A percentile compares a stretch with the other conserved stretches of the same genome.
Evolutionary conservation across 2,888 invertebrate species (phyloP).

Genomic region (Ellobium chinense): DNA sequence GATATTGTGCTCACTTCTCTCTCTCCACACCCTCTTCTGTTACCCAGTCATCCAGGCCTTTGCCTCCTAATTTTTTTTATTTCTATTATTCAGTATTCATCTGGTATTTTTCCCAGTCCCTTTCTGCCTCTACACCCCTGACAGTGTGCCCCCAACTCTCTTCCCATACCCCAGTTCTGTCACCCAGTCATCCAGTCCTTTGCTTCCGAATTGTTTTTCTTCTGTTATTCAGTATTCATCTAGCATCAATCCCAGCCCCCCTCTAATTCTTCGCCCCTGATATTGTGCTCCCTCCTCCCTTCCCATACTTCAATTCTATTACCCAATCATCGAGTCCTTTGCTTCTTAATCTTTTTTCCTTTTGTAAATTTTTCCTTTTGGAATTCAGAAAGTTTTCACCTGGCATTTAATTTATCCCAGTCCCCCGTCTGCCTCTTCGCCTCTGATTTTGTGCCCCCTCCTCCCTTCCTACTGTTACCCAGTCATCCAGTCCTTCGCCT

Average conservation of each 20-base stretch:
- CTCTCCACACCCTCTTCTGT: background rate
- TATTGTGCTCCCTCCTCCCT: too few species aligned
- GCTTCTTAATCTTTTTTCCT: too few species aligned
- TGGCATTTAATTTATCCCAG: background rate
- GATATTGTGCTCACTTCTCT: too few species aligned
- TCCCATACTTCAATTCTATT: too few species aligned
- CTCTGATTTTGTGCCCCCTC: background rate
- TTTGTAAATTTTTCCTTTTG: too few species aligned
- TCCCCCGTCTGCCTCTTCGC: background rate
- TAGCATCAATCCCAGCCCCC: too few species aligned
- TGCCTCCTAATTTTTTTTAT: background rate
- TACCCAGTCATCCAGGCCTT: background rate
- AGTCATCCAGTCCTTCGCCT: background rate
- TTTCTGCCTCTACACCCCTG: background rate
- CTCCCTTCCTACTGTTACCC: background rate
- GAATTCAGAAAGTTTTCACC: too few species aligned
- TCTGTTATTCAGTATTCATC: too few species aligned
- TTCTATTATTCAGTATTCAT: too few species aligned
- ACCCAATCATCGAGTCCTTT: too few species aligned
- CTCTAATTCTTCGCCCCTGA: too few species aligned
- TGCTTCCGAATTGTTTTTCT: too few species aligned
- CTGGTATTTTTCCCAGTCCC: background rate
- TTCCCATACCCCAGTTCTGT: background rate
- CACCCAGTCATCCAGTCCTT: background rate
- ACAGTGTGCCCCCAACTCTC: background rate